Conservation (phyloP, 1,140 invertebrate genomes). For the Temnothorax curvispinosus region DNA sequence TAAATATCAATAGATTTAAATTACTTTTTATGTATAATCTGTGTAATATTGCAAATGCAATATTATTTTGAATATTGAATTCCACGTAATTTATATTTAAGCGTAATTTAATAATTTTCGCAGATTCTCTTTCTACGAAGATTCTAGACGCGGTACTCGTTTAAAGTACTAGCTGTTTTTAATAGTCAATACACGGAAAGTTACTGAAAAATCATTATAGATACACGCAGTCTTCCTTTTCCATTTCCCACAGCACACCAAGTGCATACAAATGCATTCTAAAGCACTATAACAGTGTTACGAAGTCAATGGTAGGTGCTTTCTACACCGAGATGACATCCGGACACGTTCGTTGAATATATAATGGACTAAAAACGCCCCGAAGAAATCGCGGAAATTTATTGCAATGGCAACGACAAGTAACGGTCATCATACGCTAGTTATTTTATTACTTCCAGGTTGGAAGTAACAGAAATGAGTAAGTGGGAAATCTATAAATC, state of each 20-base stretch:
- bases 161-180: not conserved
- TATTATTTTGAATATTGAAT: not conserved
- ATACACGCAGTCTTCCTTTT: not conserved
- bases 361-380: not conserved
- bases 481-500: conserved; percentile 27
- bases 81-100: not conserved
- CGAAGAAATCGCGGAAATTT: not conserved
- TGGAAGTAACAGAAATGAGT: not conserved
- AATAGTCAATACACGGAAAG: not conserved
- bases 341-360: not conserved
- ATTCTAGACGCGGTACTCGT: not conserved
- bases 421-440: not conserved
- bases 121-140: not conserved
- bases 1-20: not conserved
- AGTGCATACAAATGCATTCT: conserved; percentile 18
- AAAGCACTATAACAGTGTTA: not conserved
- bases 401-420: not conserved
- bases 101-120: not conserved
- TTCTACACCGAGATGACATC: not conserved
- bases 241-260: not conserved
- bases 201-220: conserved; percentile 26
- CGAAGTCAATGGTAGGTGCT: not conserved
- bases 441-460: conserved; percentile 3
- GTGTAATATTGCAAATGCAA: not conserved
- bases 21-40: not conserved